These are phyloP conservation scores for Lacanobia wlatinum DNA, from an alignment of 2,888 invertebrate species.

Conservation along the genomic window DNA sequence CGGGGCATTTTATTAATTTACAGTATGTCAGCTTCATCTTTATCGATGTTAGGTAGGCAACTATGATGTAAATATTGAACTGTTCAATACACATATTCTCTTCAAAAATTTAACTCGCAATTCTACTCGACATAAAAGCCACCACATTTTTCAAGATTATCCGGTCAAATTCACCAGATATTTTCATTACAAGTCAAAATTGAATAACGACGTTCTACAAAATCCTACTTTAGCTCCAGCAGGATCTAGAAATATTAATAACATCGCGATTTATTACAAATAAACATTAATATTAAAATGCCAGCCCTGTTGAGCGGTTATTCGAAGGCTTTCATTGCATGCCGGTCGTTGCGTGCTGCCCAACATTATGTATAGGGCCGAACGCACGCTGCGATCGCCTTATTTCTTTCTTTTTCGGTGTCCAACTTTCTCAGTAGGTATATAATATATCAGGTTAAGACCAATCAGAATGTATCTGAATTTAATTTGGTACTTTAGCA, in stretches of 20 bases:
- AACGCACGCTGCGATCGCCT: slow-evolving; percentile 80
- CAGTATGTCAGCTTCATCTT: too few relatives aligned
- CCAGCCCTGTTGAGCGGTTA: slow-evolving; percentile 75
- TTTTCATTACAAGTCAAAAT: slow-evolving; percentile 42
- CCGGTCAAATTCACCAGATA: slow-evolving; percentile 19
- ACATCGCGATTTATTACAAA: slow-evolving; percentile 54
- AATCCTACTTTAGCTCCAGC: slow-evolving; percentile 43
- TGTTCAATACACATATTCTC: too few relatives aligned
- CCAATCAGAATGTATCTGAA: slow-evolving; percentile 67
- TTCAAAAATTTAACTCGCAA: too few relatives aligned
- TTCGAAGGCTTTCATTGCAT: slow-evolving; percentile 80
- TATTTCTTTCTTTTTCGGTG: slow-evolving; percentile 69
- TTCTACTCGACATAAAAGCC: not conserved
- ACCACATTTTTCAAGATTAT: slow-evolving; percentile 6
- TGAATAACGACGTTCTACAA: slow-evolving; percentile 35
- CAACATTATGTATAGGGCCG: slow-evolving; percentile 76
- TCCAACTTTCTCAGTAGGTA: slow-evolving; percentile 69
- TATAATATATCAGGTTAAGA: slow-evolving; percentile 70
- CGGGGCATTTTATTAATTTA: not conserved
- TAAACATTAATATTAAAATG: slow-evolving; percentile 58
- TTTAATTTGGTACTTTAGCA: slow-evolving; percentile 60
- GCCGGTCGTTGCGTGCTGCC: slow-evolving; percentile 82
- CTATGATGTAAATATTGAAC: not conserved
- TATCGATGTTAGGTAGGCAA: not conserved
- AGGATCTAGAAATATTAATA: slow-evolving; percentile 54